Base-by-base conservation (phyloP, 2,797 vertebrate genomes). In the Siniperca obscura region DNA sequence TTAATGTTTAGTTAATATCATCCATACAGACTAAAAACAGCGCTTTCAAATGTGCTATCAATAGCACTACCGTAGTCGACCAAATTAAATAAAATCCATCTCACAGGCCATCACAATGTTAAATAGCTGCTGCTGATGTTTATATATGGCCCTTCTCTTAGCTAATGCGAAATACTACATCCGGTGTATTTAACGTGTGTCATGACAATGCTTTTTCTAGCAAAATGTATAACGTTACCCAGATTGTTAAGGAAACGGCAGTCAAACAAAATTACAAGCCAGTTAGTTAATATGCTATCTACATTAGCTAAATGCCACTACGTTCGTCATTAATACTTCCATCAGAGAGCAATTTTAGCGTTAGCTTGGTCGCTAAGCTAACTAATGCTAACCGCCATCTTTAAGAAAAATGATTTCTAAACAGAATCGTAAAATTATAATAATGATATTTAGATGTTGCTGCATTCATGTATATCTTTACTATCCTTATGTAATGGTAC, bases 311-410 rank as follows among this genome's bases (percentile, higher is more conserved):
- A 71, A 74, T 44, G 48, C 9, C 2, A 42, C 59, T 48, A 16
- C 1, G 27, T 50, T 80, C 61, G 64, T 61, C 71, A 59, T 83
- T 85, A 66, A 75, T 14, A 14, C 70, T 9, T 34, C 0, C 30
- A 66, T 7, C 11, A 19, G 7, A 65, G 12, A 59, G 56, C 30
- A 50, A 40, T 65, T 40, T 70, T 44, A 71, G 68, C 60, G 0
- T 56, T 60, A 83, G 81, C 86, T 76, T 14, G 27, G 65, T 62
- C 0, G 86, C 88, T 80, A 86, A 76, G 83, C 90, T 87, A 89
- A 62, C 64, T 30, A 14, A 71, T 17, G 77, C 64, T 81, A 85
- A 42, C 82, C 93, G 94, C 94, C 94, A 95, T 94, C 83, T 95
- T 95, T 87, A 64, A 46, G 61, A 88, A 80, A 76, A 40, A 53